Base-by-base conservation (phyloP, 2,113 vertebrate genomes). In the Lota lota region DNA sequence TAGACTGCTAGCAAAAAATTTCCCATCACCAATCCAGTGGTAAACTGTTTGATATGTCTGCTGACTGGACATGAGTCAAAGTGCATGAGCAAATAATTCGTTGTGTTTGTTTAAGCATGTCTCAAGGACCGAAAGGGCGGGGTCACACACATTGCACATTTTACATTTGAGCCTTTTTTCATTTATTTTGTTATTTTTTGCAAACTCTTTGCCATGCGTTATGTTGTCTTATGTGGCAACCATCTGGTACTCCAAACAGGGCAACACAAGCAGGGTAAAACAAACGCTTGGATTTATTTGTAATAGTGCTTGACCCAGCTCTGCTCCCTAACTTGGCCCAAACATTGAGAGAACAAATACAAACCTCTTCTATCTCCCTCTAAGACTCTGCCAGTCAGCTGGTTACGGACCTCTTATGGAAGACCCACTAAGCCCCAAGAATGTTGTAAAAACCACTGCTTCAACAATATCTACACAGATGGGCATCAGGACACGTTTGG, bases 191-290 rank as follows among this genome's bases (percentile, higher is more conserved):
- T 47, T 47, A 47, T 47, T 47, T 47, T 63, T 22, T 36, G 2
- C 22, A 40, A 63, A 5, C 61, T 63, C 16, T 33, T 24, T 63
- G 28, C 24, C 22, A 5, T 33, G 17, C 28, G 16, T 33, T n/a
- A 63, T 63, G 14, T 63, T 33, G 24, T 36, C 28, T 36, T 63
- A 63, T 18, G 17, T 18, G 61, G 24, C 22, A 18, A 63, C 61
- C 24, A 36, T 63, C 22, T 63, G 61, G 61, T 63, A 21, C 50
- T 64, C 22, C 17, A 63, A n/a, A 63, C 61, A 63, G 61, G 40
- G 40, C 40, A 47, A 47, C 40, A 47, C 17, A 63, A n/a, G 33
- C 61, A 33, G 61, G 61, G 17, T 63, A 63, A 63, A 63, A 36
- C 61, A 63, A 63, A 33, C 61, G 6, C 14, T 36, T 18, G 22